Evolutionary conservation across 1,140 invertebrate genomes (phyloP).

Genomic region (Macrotrachela quadricornifera): DNA sequence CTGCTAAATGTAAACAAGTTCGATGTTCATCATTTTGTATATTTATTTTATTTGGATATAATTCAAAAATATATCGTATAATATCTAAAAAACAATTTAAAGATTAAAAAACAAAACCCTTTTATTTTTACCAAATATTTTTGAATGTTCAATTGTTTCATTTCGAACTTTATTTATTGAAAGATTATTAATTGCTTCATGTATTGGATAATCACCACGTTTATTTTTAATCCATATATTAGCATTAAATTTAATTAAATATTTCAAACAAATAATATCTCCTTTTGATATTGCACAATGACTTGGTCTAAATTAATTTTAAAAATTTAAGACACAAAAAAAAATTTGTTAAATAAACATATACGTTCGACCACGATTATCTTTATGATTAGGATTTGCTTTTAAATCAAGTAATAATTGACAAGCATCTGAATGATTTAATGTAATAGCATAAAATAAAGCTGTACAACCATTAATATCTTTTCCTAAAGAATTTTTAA

Average conservation of each 20-base stretch:
- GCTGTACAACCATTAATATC: slow-evolving; percentile 64
- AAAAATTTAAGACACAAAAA: too few relatives aligned
- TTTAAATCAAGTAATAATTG: slow-evolving; percentile 62
- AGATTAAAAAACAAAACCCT: slow-evolving; percentile 9
- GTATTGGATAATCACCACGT: slow-evolving; percentile 66
- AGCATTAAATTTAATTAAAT: slow-evolving; percentile 48
- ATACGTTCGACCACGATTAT: slow-evolving; percentile 65
- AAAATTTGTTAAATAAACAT: slow-evolving; percentile 12
- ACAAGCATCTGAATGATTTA: slow-evolving; percentile 80
- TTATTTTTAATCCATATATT: slow-evolving; percentile 78
- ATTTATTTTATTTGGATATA: slow-evolving; percentile 36
- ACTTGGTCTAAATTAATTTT: slow-evolving; percentile 34
- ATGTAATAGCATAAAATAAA: slow-evolving; percentile 78
- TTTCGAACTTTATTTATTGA: too few relatives aligned
- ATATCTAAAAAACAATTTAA: neutral
- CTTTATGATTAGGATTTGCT: slow-evolving; percentile 66
- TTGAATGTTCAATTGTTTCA: too few relatives aligned
- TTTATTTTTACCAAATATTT: slow-evolving; percentile 8
- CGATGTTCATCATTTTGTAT: slow-evolving; percentile 51
- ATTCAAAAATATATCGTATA: neutral
- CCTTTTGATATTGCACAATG: slow-evolving; percentile 85
- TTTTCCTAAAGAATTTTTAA: neutral
- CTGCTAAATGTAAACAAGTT: slow-evolving; percentile 81
- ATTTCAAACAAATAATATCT: slow-evolving; percentile 57
- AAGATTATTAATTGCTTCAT: slow-evolving; percentile 47